phyloP scores from a whole-genome alignment of 1,140 invertebrate species.

The Radopholus similis region DNA sequence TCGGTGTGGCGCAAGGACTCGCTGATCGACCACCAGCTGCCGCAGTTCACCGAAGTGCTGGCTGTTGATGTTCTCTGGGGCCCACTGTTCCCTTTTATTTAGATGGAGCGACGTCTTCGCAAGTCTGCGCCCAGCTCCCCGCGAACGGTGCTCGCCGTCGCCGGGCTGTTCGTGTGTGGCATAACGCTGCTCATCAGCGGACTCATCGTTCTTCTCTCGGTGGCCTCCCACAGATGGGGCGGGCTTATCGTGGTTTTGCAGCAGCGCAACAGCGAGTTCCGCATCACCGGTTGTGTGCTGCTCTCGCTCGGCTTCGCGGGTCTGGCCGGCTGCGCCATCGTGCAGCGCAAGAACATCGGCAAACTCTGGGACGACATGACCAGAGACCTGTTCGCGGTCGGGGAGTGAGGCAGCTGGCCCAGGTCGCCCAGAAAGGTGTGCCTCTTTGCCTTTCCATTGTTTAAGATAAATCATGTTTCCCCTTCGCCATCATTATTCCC shows the following conservation, averaged over 20 bases:
- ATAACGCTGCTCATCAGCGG: slow-evolving; percentile 27
- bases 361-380: slow-evolving; percentile 23
- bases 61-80: not conserved
- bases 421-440: no score
- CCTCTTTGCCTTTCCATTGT: no score
- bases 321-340: slow-evolving; percentile 17
- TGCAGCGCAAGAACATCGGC: slow-evolving; percentile 29
- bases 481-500: no score
- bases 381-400: slow-evolving; percentile 14
- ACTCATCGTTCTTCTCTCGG: slow-evolving; percentile 27
- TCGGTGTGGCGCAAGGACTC: slow-evolving; percentile 25
- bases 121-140: slow-evolving; percentile 28
- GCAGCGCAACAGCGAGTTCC: not conserved
- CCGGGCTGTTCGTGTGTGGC: slow-evolving; percentile 33
- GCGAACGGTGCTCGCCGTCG: slow-evolving; percentile 19
- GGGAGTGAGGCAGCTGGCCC: no score
- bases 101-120: slow-evolving; percentile 15
- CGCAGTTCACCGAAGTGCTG: slow-evolving; percentile 8
- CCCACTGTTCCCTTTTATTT: not conserved
- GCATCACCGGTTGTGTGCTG: slow-evolving; percentile 1
- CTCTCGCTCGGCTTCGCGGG: slow-evolving; percentile 19
- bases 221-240: no score
- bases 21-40: slow-evolving; percentile 8
- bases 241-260: no score
- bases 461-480: no score